Conservation (phyloP, 2,888 invertebrate genomes). For the Drosophila niveifrons region DNA sequence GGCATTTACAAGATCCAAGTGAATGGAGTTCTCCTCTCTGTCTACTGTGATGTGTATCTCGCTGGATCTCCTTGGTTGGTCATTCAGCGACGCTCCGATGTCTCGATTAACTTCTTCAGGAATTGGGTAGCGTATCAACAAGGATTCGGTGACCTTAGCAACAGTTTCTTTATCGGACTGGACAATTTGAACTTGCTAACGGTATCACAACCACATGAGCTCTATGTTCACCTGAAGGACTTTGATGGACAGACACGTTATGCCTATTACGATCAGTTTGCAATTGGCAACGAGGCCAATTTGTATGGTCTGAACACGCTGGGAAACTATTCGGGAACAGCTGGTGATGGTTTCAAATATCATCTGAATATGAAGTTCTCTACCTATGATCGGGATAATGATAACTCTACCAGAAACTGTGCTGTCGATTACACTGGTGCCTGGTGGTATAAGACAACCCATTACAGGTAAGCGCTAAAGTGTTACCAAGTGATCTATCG, state of each 20-base stretch:
- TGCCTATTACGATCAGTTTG: slow-evolving; percentile 88
- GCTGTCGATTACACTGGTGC: slow-evolving; percentile 89
- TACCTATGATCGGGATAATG: slow-evolving; percentile 89
- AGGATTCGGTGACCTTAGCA: slow-evolving; percentile 31
- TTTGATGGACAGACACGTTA: slow-evolving; percentile 87
- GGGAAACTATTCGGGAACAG: slow-evolving; percentile 88
- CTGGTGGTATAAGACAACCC: slow-evolving; percentile 88
- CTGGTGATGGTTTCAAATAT: slow-evolving; percentile 89
- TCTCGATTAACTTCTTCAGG: slow-evolving; percentile 35
- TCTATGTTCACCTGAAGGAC: slow-evolving; percentile 88
- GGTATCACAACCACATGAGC: slow-evolving; percentile 84
- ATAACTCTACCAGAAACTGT: slow-evolving; percentile 88
- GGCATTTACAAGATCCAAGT: slow-evolving; percentile 41
- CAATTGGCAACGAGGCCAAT: slow-evolving; percentile 88
- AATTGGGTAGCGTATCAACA: slow-evolving; percentile 29
- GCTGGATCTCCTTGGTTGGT: slow-evolving; percentile 39
- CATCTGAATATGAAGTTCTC: slow-evolving; percentile 90
- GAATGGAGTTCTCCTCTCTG: slow-evolving; percentile 29
- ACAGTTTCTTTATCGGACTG: slow-evolving; percentile 88
- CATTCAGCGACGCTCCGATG: slow-evolving; percentile 33
- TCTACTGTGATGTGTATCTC: slow-evolving; percentile 24
- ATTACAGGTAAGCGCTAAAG: slow-evolving; percentile 4
- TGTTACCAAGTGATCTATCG: too few species aligned
- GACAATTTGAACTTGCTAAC: slow-evolving; percentile 87
- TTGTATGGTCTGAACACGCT: slow-evolving; percentile 88